A percentile compares a stretch with the other conserved stretches of the same genome.
phyloP scores from a whole-genome alignment of 2,888 invertebrate genomes.

The Trichogramma evanescens region DNA sequence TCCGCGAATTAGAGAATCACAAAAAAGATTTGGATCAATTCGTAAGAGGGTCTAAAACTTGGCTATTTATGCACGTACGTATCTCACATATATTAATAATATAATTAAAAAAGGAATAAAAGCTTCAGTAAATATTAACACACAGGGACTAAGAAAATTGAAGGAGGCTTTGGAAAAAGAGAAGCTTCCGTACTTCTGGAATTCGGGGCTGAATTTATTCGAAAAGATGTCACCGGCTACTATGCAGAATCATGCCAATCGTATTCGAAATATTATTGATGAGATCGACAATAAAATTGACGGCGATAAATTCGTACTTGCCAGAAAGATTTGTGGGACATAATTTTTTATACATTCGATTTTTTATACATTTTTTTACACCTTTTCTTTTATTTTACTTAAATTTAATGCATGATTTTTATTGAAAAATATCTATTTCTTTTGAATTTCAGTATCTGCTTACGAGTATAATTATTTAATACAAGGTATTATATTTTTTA shows the following conservation, averaged over 20 bases:
- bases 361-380: too few relatives aligned
- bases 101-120: background rate
- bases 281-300: conserved; percentile 22
- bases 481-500: background rate
- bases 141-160: conserved; percentile 46
- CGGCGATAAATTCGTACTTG: conserved; percentile 30
- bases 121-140: background rate
- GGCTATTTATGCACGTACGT: conserved; percentile 29
- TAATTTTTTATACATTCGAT: too few relatives aligned
- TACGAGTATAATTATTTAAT: background rate
- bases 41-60: conserved; percentile 15
- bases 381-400: background rate
- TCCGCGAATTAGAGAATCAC: conserved; percentile 42
- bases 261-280: conserved; percentile 24
- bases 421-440: background rate
- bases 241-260: conserved; percentile 17
- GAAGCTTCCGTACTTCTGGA: conserved; percentile 51
- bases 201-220: conserved; percentile 48
- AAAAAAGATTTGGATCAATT: conserved; percentile 18
- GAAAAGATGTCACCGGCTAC: conserved; percentile 7
- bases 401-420: background rate
- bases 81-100: background rate
- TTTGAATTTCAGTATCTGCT: background rate
- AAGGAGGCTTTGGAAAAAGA: conserved; percentile 35
- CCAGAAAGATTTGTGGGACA: conserved; percentile 32